Evolutionary conservation across 2,113 vertebrate genomes (phyloP).

Genomic region (Burhinus oedicnemus): DNA sequence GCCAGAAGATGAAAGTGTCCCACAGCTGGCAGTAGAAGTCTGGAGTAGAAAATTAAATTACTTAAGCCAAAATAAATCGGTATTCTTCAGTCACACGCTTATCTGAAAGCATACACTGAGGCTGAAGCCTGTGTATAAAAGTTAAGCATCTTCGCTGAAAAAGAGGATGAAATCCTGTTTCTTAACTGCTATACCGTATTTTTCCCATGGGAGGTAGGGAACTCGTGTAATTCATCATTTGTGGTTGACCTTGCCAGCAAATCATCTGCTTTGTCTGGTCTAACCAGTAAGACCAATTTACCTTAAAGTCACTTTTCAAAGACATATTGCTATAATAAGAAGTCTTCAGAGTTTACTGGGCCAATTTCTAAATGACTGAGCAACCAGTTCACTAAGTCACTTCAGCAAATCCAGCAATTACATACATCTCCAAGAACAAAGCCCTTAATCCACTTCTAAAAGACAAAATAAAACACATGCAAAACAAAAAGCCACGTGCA

Average conservation of each 20-base stretch:
- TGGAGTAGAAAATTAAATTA: background rate
- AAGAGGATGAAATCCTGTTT: background rate
- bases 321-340: background rate
- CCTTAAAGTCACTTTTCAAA: background rate
- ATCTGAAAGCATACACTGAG: background rate
- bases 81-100: background rate
- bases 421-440: background rate
- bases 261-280: background rate
- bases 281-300: background rate
- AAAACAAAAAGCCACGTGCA: background rate
- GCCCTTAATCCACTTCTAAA: background rate
- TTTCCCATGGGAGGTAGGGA: background rate
- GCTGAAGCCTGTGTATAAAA: background rate
- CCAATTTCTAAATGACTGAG: background rate
- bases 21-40: background rate
- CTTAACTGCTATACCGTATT: background rate
- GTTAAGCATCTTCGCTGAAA: background rate
- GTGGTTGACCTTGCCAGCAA: background rate
- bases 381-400: background rate
- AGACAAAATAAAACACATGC: background rate
- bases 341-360: background rate
- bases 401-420: background rate
- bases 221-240: background rate
- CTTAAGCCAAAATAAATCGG: background rate
- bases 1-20: background rate